Evolutionary conservation across 1,140 invertebrate species (phyloP), one percentile per base, ranked within the genome.

Genomic region (Hypothenemus hampei): DNA sequence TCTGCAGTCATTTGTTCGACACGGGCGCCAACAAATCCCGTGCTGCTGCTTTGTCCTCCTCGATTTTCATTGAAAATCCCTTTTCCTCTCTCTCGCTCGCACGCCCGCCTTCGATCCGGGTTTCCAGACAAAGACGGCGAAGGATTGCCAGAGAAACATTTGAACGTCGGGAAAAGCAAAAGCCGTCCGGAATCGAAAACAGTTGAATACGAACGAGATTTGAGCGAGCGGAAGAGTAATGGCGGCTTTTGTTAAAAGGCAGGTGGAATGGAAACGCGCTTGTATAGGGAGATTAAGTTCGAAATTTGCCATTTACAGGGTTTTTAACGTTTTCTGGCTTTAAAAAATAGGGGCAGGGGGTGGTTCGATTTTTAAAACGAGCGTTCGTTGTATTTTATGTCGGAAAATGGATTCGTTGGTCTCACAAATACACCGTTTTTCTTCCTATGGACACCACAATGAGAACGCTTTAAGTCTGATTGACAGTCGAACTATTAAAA

Each of bases 1-100:
- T 64, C 61, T 66, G 54, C 65, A 67, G 64, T 69, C 67, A 69
- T 69, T 69, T 69, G 67, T 67, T 63, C 65, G 64, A 69, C 67
- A 69, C 65, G 65, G 65, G 67, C 59, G 67, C 62, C 65, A 67
- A 69, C 67, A 69, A 69, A 69, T 69, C 67, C 65, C 66, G 61
- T 58, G 59, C 62, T 47, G 58, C 60, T 54, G 64, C 60, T 60
- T 63, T 65, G 58, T 65, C 50, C 59, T 54, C 55, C 54, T 47
- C 59, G 60, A 60, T 56, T 61, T 58, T 53, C 56, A 47, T 33
- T 24, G 31, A 53, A 54, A 55, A 47, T 53, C 43, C 52, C 37
- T 20, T 54, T 55, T 52, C 49, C 20, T 62, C 54, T 53, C 51
- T 53, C 19, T 60, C 39, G 15, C 16, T 18, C 39, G n/a, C 26